Percentiles rank a stretch among this genome's conserved stretches.
Evolutionary conservation across 2,888 invertebrate genomes (phyloP).

Genomic region (Calliopum simillimum): DNA sequence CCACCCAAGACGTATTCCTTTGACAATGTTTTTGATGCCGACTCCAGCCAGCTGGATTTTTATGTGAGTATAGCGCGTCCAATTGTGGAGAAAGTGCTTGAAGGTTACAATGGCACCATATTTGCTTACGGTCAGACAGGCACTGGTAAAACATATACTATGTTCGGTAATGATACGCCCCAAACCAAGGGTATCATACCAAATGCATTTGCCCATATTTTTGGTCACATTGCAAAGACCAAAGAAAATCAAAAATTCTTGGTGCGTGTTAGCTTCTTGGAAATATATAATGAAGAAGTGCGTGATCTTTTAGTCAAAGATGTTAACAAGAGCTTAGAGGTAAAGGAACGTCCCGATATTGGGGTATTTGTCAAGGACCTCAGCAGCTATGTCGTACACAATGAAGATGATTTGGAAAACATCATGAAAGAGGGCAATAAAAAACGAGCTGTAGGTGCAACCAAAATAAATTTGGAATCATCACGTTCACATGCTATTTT

Average conservation of each 20-base stretch:
- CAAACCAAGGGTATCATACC: slow-evolving; percentile 97
- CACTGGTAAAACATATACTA: slow-evolving; percentile 98
- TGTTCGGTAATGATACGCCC: slow-evolving; percentile 92
- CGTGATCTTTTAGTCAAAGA: slow-evolving; percentile 93
- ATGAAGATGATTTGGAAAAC: slow-evolving; percentile 93
- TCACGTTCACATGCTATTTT: slow-evolving; percentile 98
- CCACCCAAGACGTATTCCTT: slow-evolving; percentile 93
- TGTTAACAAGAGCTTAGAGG: slow-evolving; percentile 86
- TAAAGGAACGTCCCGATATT: slow-evolving; percentile 95
- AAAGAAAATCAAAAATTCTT: slow-evolving; percentile 94
- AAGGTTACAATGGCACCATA: slow-evolving; percentile 96
- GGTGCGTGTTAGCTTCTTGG: slow-evolving; percentile 96
- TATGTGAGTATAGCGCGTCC: slow-evolving; percentile 97
- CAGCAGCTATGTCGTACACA: slow-evolving; percentile 97
- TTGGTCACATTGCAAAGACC: slow-evolving; percentile 96
- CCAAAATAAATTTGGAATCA: slow-evolving; percentile 97
- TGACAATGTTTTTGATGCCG: slow-evolving; percentile 91
- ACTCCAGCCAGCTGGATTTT: slow-evolving; percentile 86
- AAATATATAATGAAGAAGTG: slow-evolving; percentile 99
- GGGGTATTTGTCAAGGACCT: slow-evolving; percentile 98
- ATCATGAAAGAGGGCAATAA: slow-evolving; percentile 97
- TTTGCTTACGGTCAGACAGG: slow-evolving; percentile 94
- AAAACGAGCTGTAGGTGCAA: slow-evolving; percentile 90
- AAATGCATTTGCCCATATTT: slow-evolving; percentile 98
- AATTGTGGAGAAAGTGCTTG: slow-evolving; percentile 95